phyloP scores from a whole-genome alignment of 2,113 vertebrate species.

The Ifrita kowaldi region DNA sequence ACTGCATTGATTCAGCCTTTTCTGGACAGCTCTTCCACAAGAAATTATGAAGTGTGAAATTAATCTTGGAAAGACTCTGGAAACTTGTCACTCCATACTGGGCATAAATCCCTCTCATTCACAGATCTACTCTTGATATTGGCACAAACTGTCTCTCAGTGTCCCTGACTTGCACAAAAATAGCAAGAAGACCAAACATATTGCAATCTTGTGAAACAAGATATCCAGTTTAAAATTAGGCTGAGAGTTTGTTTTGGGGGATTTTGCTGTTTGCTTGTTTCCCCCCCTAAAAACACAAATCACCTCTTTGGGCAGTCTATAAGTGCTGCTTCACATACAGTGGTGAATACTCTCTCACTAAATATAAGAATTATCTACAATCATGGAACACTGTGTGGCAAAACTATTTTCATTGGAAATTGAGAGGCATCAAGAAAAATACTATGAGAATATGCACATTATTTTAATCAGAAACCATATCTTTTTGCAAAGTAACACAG shows the following conservation, averaged over 20 bases:
- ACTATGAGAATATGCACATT: not conserved
- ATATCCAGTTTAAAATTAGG: not conserved
- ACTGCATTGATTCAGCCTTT: not conserved
- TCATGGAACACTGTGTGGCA: not conserved
- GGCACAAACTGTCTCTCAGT: not conserved
- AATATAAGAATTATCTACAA: not conserved
- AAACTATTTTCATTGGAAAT: not conserved
- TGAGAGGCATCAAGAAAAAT: not conserved
- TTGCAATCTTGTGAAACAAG: not conserved
- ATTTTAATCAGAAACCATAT: not conserved
- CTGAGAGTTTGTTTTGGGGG: not conserved
- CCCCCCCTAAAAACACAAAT: not conserved
- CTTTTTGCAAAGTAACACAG: not conserved
- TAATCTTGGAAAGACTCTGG: not conserved
- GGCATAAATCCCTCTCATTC: not conserved
- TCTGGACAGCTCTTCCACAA: not conserved
- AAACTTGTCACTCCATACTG: not conserved
- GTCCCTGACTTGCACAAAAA: not conserved
- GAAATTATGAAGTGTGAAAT: slow-evolving; percentile 18
- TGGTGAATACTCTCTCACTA: not conserved
- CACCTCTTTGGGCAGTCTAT: not conserved
- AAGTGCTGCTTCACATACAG: not conserved
- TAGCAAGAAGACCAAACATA: not conserved
- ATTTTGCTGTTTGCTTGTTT: not conserved
- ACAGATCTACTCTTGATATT: not conserved